Percentiles rank a stretch among this genome's conserved stretches.
Conservation (phyloP, 2,888 invertebrate species). For the Apantesis nais region DNA sequence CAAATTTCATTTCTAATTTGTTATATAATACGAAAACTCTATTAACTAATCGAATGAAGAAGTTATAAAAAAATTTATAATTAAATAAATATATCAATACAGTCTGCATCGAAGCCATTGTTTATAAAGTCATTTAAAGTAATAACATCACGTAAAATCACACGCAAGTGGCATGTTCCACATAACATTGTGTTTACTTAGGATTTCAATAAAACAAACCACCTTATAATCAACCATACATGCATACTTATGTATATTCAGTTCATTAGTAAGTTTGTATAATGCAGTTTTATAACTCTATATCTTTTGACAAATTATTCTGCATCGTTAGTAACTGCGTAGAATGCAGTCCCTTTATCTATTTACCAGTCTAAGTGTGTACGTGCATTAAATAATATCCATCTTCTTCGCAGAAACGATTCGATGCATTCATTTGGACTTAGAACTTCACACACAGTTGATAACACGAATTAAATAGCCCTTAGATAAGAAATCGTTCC, state of each 20-base stretch:
- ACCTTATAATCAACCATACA: conserved; percentile 19
- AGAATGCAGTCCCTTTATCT: conserved; percentile 19
- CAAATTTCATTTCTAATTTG: neutral
- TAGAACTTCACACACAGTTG: conserved; percentile 5
- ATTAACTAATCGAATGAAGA: too few species aligned
- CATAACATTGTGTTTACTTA: conserved; percentile 39
- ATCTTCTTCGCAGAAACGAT: conserved; percentile 15
- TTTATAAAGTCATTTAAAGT: conserved; percentile 5
- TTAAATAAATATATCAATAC: neutral
- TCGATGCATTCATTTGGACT: conserved; percentile 8
- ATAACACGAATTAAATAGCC: conserved; percentile 1
- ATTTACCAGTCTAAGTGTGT: conserved; percentile 26
- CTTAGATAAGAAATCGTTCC: neutral
- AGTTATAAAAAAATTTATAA: too few species aligned
- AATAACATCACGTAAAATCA: neutral
- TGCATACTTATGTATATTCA: conserved; percentile 1
- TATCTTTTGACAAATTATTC: neutral
- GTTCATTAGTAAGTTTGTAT: neutral
- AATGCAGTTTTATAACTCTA: neutral
- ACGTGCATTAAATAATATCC: conserved; percentile 19
- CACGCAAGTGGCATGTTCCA: neutral
- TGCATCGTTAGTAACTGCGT: conserved; percentile 4
- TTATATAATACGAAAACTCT: too few species aligned
- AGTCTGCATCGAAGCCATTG: conserved; percentile 2
- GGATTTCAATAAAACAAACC: conserved; percentile 43